Conservation (phyloP, 2,797 vertebrate species). For the Petrocephalus sullivani region DNA sequence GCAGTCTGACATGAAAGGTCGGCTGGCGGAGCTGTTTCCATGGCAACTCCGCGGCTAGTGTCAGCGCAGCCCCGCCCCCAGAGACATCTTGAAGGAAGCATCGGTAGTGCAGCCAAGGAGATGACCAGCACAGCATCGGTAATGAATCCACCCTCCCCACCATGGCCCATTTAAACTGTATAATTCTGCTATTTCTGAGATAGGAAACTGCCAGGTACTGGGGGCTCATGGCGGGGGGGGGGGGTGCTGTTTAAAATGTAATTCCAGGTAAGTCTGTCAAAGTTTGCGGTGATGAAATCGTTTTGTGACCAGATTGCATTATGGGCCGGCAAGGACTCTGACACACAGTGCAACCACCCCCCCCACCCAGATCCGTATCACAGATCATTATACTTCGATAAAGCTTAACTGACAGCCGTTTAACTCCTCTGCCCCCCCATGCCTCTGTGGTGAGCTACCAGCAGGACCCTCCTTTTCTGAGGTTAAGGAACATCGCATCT, state of each 20-base stretch:
- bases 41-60: constrained; percentile 43
- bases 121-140: neutral
- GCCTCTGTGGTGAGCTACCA: neutral
- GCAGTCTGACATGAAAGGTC: constrained; percentile 44
- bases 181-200: neutral
- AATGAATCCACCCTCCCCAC: neutral
- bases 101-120: neutral
- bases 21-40: constrained; percentile 51
- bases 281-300: neutral
- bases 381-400: neutral
- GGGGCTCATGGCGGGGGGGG: too few species aligned
- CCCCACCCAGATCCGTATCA: constrained; percentile 14
- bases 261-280: neutral
- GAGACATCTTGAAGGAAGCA: neutral
- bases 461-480: neutral
- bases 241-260: neutral
- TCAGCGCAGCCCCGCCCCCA: neutral
- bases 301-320: neutral
- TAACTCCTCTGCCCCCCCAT: neutral
- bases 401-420: constrained; percentile 20
- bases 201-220: neutral
- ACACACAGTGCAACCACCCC: constrained; percentile 1
- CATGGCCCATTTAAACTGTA: neutral
- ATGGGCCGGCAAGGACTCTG: neutral
- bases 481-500: neutral